These are phyloP conservation scores for Seira ritae DNA, from an alignment of 2,888 invertebrate genomes.

Conservation along the genomic window DNA sequence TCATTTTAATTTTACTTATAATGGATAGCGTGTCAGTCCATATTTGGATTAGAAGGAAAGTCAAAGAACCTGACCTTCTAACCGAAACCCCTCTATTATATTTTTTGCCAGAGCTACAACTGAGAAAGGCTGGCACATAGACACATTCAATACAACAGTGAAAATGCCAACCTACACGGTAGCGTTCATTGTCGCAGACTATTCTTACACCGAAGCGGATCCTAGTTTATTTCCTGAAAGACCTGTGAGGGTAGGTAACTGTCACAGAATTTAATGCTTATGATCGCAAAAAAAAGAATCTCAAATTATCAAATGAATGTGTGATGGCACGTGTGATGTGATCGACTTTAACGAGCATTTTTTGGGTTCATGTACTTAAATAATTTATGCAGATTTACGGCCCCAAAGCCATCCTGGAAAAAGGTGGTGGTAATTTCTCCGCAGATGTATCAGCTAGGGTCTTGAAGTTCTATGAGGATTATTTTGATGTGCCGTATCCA, in stretches of 20 bases:
- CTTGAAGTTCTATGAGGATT: slow-evolving; percentile 65
- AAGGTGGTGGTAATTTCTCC: slow-evolving; percentile 59
- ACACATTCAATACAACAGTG: slow-evolving; percentile 69
- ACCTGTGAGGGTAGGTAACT: slow-evolving; percentile 63
- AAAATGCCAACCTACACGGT: slow-evolving; percentile 71
- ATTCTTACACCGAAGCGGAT: slow-evolving; percentile 60
- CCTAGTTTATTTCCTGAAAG: slow-evolving; percentile 60
- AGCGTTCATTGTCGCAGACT: slow-evolving; percentile 69
- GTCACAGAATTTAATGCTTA: not conserved
- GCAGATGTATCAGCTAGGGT: slow-evolving; percentile 60
- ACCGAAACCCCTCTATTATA: too few species aligned
- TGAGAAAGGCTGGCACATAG: slow-evolving; percentile 69
- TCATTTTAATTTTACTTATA: too few species aligned
- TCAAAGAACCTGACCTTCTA: too few species aligned
- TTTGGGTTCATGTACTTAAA: slow-evolving; percentile 8
- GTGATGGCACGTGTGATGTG: slow-evolving; percentile 41
- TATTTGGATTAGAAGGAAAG: too few species aligned
- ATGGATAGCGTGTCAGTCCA: too few species aligned
- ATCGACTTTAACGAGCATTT: too few species aligned
- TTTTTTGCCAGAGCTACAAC: not conserved
- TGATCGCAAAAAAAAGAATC: too few species aligned
- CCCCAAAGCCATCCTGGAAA: slow-evolving; percentile 39
- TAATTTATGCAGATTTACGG: slow-evolving; percentile 56
- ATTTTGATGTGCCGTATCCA: slow-evolving; percentile 67
- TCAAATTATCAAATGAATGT: slow-evolving; percentile 32